Conservation (phyloP, 2,888 invertebrate species). For the Chrysolina oricalcia region DNA sequence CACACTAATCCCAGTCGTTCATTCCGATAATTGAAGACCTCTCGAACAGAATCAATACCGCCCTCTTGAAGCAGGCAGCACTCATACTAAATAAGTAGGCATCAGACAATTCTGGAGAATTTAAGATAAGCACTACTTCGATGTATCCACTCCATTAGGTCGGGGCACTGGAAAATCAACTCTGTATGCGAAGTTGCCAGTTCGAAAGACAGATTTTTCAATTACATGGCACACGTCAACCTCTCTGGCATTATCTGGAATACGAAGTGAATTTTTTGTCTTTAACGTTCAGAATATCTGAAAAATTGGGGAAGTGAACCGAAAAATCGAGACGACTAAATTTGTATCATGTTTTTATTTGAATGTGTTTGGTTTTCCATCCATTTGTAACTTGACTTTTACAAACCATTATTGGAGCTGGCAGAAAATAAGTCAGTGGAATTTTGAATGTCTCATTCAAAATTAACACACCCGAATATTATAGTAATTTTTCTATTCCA, state of each 20-base stretch:
- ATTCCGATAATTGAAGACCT: conserved; percentile 3
- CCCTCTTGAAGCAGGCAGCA: conserved; percentile 16
- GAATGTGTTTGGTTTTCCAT: no score
- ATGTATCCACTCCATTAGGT: conserved; percentile 23
- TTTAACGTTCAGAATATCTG: background rate
- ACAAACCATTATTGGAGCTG: no score
- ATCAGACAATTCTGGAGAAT: conserved; percentile 31
- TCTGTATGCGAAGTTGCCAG: conserved; percentile 24
- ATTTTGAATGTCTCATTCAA: no score
- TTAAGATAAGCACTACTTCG: conserved; percentile 22
- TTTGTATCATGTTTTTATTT: no score
- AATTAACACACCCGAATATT: no score
- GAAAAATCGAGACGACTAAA: no score
- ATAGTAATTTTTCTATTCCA: no score
- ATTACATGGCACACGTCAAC: background rate
- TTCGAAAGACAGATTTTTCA: conserved; percentile 4
- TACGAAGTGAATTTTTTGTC: background rate
- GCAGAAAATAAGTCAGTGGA: no score
- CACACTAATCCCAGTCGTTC: background rate
- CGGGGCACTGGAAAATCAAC: conserved; percentile 2
- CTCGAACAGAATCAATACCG: conserved; percentile 6
- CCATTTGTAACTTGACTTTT: no score
- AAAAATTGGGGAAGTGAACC: no score
- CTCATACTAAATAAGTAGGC: conserved; percentile 26
- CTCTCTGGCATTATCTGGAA: background rate